A percentile compares a stretch with the other conserved stretches of the same genome.
Conservation (phyloP, 2,797 vertebrate species). For the Columba guinea region DNA sequence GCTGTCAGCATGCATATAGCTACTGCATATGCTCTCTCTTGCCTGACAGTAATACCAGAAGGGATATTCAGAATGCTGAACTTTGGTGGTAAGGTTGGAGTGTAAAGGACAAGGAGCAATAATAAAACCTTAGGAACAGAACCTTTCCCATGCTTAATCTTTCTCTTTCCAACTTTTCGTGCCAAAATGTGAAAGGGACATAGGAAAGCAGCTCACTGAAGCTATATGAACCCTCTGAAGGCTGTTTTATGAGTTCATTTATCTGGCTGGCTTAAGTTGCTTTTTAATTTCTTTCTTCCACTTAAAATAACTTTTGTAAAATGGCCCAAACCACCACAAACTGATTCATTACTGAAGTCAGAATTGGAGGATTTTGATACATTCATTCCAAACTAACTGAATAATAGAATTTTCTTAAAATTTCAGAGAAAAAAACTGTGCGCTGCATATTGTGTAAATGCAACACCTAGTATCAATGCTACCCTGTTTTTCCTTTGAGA, state of each 20-base stretch:
- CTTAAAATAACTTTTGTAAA: not conserved
- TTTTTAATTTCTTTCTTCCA: not conserved
- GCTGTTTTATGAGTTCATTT: not conserved
- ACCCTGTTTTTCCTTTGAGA: not conserved
- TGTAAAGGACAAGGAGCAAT: not conserved
- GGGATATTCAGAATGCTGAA: fast-evolving
- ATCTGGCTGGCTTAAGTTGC: not conserved
- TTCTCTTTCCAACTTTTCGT: not conserved
- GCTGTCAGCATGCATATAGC: not conserved
- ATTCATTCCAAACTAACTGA: not conserved
- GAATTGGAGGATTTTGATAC: not conserved
- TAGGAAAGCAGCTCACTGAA: not conserved
- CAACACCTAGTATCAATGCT: not conserved
- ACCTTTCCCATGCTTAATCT: not conserved
- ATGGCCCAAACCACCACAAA: not conserved
- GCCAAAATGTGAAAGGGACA: not conserved
- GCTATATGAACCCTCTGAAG: not conserved
- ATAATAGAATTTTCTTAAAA: not conserved
- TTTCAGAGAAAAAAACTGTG: not conserved
- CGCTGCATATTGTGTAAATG: not conserved
- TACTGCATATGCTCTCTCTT: not conserved
- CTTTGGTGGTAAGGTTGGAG: not conserved
- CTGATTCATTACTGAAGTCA: not conserved
- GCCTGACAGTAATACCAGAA: not conserved
- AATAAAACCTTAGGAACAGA: not conserved